Base-by-base conservation (phyloP, 2,888 invertebrate genomes). In the Clusia tigrina region DNA sequence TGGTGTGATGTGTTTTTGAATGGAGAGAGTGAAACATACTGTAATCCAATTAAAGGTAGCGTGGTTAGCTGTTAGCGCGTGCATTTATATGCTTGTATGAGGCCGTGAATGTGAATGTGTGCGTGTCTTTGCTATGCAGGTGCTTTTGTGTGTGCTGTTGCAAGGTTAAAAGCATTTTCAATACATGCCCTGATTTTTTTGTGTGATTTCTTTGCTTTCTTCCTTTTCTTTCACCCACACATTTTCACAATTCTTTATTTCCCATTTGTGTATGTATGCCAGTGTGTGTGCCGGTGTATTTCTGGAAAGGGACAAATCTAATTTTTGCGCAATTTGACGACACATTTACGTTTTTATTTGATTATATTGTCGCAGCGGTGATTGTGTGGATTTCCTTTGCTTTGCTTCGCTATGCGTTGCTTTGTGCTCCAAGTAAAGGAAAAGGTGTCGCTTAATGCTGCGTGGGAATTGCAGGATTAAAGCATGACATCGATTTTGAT, bases 281-380 rank as follows among this genome's bases (percentile, higher is more conserved):
- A 48, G 42, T 26, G 24, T 46, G 25, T 26, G 18, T 60, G 20
- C 58, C 59, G 60, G 63, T 60, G 59, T 63, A 62, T 63, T 63
- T 63, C 61, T 63, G 60, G 62, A 59, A 54, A 58, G 63, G 70
- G 74, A 74, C 71, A 79, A 78, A 78, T 78, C 78, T 78, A 79
- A 78, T 78, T 79, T 78, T 72, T 78, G 75, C 72, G 77, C 78
- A 79, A 78, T 79, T 79, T 79, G 79, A 79, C 79, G 78, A 79
- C 76, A 79, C 79, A 79, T 78, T 78, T 79, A 78, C 78, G 76
- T 77, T 78, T 78, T 79, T 78, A 78, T 78, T 78, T 79, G 79
- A 78, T 78, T 78, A 79, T 78, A 78, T 76, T 73, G 73, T 73
- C 74, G 55, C 55, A 22, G 38, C 22, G 23, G 42, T 42, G 42